A percentile compares a stretch with the other conserved stretches of the same genome.
Evolutionary conservation across 2,113 vertebrate species (phyloP).

Genomic region (Phycodurus eques): DNA sequence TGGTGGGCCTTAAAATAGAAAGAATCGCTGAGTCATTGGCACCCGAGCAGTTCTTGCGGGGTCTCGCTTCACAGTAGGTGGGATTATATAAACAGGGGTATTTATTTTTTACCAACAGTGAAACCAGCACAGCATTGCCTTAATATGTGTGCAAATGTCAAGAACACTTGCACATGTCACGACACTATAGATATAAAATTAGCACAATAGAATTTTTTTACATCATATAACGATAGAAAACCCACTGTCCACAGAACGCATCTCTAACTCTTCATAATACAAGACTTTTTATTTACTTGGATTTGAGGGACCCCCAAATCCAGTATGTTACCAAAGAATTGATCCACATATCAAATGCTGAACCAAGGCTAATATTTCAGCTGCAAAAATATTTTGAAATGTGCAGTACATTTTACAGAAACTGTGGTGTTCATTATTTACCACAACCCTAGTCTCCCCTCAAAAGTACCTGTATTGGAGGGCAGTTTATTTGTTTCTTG

Average conservation of each 20-base stretch:
- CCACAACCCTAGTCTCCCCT: too few species aligned
- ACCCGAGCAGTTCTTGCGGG: constrained; percentile 50
- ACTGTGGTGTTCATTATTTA: too few species aligned
- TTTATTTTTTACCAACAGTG: constrained; percentile 34
- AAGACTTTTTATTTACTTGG: too few species aligned
- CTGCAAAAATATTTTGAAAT: background rate
- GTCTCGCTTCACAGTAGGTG: constrained; percentile 56
- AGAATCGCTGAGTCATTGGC: constrained; percentile 57
- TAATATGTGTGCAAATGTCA: background rate
- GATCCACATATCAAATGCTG: background rate
- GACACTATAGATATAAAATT: background rate
- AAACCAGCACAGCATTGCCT: constrained; percentile 14
- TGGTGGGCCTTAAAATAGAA: constrained; percentile 55
- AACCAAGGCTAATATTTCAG: background rate
- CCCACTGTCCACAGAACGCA: background rate
- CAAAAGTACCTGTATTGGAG: too few species aligned
- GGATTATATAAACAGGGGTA: constrained; percentile 34
- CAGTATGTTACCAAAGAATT: background rate
- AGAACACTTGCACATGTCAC: background rate
- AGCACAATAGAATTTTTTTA: background rate
- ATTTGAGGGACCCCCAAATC: too few species aligned
- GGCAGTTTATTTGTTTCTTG: too few species aligned
- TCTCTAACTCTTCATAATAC: too few species aligned
- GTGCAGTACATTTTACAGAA: background rate
- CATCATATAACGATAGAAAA: background rate